Base-by-base conservation (phyloP, 2,113 vertebrate species). In the Chascanopsetta lugubris region DNA sequence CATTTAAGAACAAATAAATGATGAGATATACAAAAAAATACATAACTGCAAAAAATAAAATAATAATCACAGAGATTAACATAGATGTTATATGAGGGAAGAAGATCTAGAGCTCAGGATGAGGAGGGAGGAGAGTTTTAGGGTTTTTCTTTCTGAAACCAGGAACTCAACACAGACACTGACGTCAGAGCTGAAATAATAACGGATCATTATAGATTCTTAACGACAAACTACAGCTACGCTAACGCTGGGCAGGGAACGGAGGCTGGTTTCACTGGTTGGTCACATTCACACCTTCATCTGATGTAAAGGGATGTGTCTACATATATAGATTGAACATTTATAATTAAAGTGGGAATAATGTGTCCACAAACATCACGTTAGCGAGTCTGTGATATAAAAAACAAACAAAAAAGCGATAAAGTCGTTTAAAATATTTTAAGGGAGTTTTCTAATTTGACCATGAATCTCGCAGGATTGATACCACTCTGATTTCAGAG, bases 21-120 rank as follows among this genome's bases (percentile, higher is more conserved):
- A 62, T 79, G 70, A 77, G 79, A 87, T 85, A 79, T 85, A 89
- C 73, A 86, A 85, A 87, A 65, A 82, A 77, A 85, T 75, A 85
- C 78, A 87, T 62, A 21, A 48, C 74, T 74, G 46, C 49, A 58
- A 20, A 38, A 65, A 71, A 85, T 62, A 67, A 47, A 54, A 63
- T 8, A 47, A 70, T 17, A 72, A 54, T 36, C 20, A 78, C 26
- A 70, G 57, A 67, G 45, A 12, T 36, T 63, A 79, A 79, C 43
- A 50, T 51, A 61, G 49, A 63, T 24, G 51, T 58, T 55, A 72
- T 78, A 57, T 25, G 17, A 66, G 15, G 49, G 55, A 24, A 27
- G 65, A 83, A 72, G 2, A 68, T n/a, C 67, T 73, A 72, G 13
- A 65, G 43, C 20, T 76, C n/a, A 67, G 20, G 25, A 69, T 57